phyloP scores from a whole-genome alignment of 2,797 vertebrate species.

The Hafferia zeledoni region DNA sequence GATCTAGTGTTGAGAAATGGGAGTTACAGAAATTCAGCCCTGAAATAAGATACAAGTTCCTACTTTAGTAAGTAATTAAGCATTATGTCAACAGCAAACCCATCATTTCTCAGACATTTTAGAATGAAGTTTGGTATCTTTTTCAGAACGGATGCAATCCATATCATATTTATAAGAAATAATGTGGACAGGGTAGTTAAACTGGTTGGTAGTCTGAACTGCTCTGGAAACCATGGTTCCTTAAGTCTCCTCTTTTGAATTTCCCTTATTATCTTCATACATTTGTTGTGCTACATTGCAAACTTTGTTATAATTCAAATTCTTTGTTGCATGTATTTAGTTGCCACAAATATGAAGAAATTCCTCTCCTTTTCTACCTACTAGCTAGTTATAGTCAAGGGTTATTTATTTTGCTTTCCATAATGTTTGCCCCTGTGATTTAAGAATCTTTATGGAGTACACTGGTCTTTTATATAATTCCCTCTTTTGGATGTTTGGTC shows the following conservation, averaged over 20 bases:
- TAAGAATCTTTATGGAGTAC: neutral
- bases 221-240: neutral
- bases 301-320: neutral
- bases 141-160: neutral
- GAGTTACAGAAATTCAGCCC: neutral
- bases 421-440: neutral
- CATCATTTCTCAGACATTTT: neutral
- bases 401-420: neutral
- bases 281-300: neutral
- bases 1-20: neutral
- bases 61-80: constrained; percentile 34
- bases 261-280: neutral
- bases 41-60: constrained; percentile 16
- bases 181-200: neutral
- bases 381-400: neutral
- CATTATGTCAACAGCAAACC: constrained; percentile 33
- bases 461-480: neutral
- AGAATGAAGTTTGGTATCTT: neutral
- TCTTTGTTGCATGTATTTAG: neutral
- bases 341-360: neutral
- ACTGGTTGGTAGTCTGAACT: neutral
- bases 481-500: neutral
- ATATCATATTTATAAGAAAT: neutral
- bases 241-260: neutral
- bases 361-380: neutral